Conservation (phyloP, 2,797 vertebrate genomes). For the Leptoclinus maculatus region DNA sequence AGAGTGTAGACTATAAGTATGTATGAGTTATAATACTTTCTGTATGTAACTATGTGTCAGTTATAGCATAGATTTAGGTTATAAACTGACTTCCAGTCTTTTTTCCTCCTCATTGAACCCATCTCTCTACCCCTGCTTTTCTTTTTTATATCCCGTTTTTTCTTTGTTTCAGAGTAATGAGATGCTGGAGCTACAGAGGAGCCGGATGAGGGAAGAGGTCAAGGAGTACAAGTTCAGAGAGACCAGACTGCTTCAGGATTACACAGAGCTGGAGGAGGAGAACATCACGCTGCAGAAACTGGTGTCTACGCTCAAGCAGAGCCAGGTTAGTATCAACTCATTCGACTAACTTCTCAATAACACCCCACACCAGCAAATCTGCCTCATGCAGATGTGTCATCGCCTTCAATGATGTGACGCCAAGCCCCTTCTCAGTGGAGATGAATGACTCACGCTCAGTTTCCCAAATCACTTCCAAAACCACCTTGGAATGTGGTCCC, state of each 20-base stretch:
- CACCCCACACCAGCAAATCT: neutral
- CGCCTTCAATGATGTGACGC: constrained; percentile 6
- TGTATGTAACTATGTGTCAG: neutral
- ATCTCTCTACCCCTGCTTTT: neutral
- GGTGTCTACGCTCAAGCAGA: constrained; percentile 90
- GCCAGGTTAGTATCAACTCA: constrained; percentile 67
- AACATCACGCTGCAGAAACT: constrained; percentile 98
- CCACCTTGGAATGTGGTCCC: neutral
- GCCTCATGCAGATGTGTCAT: constrained; percentile 8
- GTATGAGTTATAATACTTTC: neutral
- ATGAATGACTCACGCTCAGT: constrained; percentile 11
- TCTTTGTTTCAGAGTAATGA: constrained; percentile 88
- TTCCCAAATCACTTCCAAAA: neutral
- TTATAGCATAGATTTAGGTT: neutral
- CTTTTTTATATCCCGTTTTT: neutral
- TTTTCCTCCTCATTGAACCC: neutral
- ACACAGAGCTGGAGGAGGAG: constrained; percentile 98
- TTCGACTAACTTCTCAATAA: neutral
- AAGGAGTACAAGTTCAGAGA: constrained; percentile 98
- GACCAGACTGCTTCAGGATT: constrained; percentile 94
- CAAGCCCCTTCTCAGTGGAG: neutral
- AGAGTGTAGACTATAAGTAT: neutral
- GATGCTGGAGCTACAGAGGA: constrained; percentile 92
- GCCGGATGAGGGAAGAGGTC: constrained; percentile 96
- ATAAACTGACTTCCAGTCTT: neutral